A percentile compares a stretch with the other conserved stretches of the same genome.
Evolutionary conservation across 2,797 vertebrate species (phyloP).

Genomic region (Protosalanx chinensis): DNA sequence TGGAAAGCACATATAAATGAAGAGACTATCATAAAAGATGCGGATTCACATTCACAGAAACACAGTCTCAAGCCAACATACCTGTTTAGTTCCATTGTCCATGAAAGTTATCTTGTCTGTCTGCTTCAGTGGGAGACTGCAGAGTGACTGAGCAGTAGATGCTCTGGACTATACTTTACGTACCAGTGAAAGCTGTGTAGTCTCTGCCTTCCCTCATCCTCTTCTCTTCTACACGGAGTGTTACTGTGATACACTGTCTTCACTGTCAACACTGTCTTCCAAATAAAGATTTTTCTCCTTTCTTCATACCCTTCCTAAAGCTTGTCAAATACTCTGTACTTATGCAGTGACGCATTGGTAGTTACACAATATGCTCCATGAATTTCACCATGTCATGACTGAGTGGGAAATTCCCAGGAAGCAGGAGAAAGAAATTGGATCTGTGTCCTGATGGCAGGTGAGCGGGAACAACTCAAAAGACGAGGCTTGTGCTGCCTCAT

Average conservation of each 20-base stretch:
- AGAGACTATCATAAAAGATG: too few relatives aligned
- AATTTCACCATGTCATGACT: slow-evolving; percentile 36
- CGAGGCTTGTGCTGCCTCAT: slow-evolving; percentile 54
- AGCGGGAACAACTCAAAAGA: slow-evolving; percentile 52
- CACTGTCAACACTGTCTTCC: slow-evolving; percentile 44
- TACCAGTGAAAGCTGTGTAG: slow-evolving; percentile 47
- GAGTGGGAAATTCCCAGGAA: slow-evolving; percentile 49
- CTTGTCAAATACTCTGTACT: slow-evolving; percentile 10
- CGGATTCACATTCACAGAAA: too few relatives aligned
- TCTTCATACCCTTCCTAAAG: neutral
- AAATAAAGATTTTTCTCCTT: too few relatives aligned
- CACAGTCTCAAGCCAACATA: too few relatives aligned
- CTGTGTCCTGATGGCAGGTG: slow-evolving; percentile 58
- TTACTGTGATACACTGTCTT: slow-evolving; percentile 52
- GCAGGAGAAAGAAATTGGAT: slow-evolving; percentile 54
- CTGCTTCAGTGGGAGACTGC: neutral
- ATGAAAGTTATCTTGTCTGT: neutral
- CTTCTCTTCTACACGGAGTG: slow-evolving; percentile 35
- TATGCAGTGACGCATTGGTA: slow-evolving; percentile 26
- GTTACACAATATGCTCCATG: slow-evolving; percentile 18
- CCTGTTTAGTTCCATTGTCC: too few relatives aligned
- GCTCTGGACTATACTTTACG: slow-evolving; percentile 46
- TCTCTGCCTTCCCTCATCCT: slow-evolving; percentile 13
- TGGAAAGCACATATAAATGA: too few relatives aligned
- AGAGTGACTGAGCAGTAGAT: slow-evolving; percentile 43